Percentiles rank a stretch among this genome's conserved stretches.
Evolutionary conservation across 2,888 invertebrate genomes (phyloP).

Genomic region (Griposia aprilina): DNA sequence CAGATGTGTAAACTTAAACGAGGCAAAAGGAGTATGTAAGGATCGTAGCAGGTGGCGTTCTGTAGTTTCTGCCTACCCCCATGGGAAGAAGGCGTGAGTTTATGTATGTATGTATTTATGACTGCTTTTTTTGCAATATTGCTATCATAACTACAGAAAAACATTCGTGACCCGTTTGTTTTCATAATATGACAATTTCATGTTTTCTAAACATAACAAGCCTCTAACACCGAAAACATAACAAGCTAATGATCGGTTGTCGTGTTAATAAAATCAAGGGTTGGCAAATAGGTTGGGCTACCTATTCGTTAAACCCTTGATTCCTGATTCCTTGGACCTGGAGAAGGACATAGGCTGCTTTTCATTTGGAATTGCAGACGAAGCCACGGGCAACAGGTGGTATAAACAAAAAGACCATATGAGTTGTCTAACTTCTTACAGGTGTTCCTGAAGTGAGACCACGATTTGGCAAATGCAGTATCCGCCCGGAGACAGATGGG

Average conservation of each 20-base stretch:
- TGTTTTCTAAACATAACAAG: background rate
- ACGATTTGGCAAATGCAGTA: background rate
- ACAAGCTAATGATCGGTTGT: background rate
- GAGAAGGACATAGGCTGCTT: background rate
- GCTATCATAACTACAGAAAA: background rate
- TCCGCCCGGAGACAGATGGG: too few species aligned
- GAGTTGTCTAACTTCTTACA: background rate
- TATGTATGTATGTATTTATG: background rate
- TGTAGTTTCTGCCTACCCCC: too few species aligned
- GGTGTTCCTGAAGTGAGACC: background rate
- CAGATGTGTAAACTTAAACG: too few species aligned
- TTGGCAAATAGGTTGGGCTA: too few species aligned
- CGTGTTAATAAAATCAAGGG: background rate
- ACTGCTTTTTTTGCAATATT: background rate
- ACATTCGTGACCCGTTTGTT: background rate
- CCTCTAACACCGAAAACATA: background rate
- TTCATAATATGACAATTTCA: background rate
- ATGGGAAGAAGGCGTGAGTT: too few species aligned
- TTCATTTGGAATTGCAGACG: background rate
- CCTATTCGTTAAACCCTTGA: too few species aligned
- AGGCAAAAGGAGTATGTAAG: too few species aligned
- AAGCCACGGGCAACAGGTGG: background rate
- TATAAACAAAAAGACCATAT: background rate
- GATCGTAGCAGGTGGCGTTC: too few species aligned
- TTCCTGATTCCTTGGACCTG: too few species aligned